Conservation (phyloP, 2,113 vertebrate genomes). For the Chlorodrepanis virens region DNA sequence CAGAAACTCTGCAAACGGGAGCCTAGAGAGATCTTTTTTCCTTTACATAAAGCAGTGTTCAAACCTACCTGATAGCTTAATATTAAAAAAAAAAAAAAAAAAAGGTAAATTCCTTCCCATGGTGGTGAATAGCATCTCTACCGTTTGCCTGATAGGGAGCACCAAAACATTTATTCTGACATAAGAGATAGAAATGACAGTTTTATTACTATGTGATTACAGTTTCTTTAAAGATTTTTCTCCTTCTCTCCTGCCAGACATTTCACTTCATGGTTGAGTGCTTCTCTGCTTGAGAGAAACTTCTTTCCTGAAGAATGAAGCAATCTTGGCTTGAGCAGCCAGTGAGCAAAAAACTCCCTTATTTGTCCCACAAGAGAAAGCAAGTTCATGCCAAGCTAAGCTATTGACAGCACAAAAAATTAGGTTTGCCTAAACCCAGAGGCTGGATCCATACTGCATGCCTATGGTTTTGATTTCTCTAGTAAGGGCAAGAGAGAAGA, state of each 20-base stretch:
- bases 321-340: background rate
- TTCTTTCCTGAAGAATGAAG: background rate
- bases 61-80: background rate
- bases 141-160: fast-evolving
- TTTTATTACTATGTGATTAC: background rate
- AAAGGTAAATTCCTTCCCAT: background rate
- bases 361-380: background rate
- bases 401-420: background rate
- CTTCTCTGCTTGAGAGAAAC: background rate
- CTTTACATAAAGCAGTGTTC: background rate
- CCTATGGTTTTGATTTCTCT: background rate
- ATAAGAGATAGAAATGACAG: background rate
- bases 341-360: background rate
- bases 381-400: background rate
- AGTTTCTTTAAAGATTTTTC: background rate
- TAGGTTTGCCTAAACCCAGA: background rate
- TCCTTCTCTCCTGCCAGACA: background rate
- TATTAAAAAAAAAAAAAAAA: background rate
- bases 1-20: background rate
- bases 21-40: background rate
- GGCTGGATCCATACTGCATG: background rate
- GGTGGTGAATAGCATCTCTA: background rate
- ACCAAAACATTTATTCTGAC: background rate
- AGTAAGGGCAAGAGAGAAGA: background rate
- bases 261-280: background rate